These are phyloP conservation scores for Brachionus rotundiformis DNA, from an alignment of 1,140 invertebrate species.

Conservation along the genomic window DNA sequence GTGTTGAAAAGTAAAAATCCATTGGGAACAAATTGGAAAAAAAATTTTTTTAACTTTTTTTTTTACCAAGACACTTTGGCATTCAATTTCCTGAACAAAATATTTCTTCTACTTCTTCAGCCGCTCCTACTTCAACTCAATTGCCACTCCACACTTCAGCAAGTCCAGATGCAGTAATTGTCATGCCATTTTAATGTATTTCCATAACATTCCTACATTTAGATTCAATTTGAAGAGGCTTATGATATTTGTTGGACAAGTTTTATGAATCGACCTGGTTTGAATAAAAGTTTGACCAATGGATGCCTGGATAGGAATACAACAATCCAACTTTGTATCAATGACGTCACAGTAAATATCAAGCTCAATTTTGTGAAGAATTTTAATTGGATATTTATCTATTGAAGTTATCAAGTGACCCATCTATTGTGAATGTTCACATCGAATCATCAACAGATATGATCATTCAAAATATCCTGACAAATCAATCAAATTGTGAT, in stretches of 20 bases:
- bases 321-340: not conserved
- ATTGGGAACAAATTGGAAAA: not conserved
- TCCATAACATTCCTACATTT: not conserved
- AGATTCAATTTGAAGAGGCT: not conserved
- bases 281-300: not conserved
- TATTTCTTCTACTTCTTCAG: not conserved
- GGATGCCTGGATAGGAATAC: not conserved
- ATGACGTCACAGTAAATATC: not conserved
- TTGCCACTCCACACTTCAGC: not conserved
- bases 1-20: conserved; percentile 33
- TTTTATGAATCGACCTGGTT: not conserved
- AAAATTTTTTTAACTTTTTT: not conserved
- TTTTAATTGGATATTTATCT: not conserved
- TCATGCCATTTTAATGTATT: not conserved
- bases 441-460: conserved; percentile 23
- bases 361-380: not conserved
- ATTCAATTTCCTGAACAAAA: not conserved
- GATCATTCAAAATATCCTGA: not conserved
- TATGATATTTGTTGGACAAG: not conserved
- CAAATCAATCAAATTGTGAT: conserved; percentile 12
- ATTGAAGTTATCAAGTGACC: not conserved
- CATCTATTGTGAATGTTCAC: not conserved
- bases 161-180: not conserved
- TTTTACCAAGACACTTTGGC: not conserved
- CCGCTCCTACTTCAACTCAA: not conserved